Evolutionary conservation across 2,888 invertebrate species (phyloP).

Genomic region (Tuberolachnus salignus): DNA sequence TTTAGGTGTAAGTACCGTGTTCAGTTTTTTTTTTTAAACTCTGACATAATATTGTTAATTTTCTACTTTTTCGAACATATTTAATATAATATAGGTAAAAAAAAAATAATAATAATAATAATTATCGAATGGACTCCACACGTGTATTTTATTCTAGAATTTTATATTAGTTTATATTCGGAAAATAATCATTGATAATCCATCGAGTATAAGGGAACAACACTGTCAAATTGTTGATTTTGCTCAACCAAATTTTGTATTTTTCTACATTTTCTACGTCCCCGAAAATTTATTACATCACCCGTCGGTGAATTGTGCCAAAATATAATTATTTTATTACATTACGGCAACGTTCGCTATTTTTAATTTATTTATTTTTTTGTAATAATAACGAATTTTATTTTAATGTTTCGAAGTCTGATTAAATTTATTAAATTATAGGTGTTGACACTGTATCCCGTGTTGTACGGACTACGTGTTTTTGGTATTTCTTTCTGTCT

Average conservation of each 20-base stretch:
- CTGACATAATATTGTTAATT: too few species aligned
- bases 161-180: neutral
- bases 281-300: neutral
- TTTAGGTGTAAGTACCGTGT: neutral
- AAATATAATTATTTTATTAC: conserved; percentile 8
- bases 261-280: conserved; percentile 31
- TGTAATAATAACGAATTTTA: conserved; percentile 9
- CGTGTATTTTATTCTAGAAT: too few species aligned
- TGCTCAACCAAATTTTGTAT: conserved; percentile 36
- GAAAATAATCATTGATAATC: conserved; percentile 5
- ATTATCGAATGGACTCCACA: conserved; percentile 3
- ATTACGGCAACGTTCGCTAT: neutral
- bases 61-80: too few species aligned
- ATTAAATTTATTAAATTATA: conserved; percentile 23
- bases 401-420: conserved; percentile 33
- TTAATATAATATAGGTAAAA: too few species aligned
- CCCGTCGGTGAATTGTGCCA: conserved; percentile 16
- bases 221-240: conserved; percentile 10
- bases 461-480: neutral
- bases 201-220: conserved; percentile 18
- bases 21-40: neutral
- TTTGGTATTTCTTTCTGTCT: conserved; percentile 1
- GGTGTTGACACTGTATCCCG: conserved; percentile 3
- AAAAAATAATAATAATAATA: neutral
- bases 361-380: too few species aligned